Evolutionary conservation across 2,113 vertebrate species (phyloP).

Genomic region (Narcine bancroftii): DNA sequence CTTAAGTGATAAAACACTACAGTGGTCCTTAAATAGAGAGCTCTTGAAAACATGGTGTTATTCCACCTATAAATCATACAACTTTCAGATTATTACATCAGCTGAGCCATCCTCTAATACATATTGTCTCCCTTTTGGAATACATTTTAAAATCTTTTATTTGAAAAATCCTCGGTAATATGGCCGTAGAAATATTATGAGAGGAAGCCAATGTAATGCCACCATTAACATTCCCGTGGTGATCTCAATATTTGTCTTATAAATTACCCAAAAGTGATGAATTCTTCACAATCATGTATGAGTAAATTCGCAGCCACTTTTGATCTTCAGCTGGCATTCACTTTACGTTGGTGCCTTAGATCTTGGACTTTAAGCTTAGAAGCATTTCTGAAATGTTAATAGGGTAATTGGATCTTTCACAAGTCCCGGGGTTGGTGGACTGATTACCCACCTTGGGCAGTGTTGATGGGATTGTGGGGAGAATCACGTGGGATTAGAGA

Average conservation of each 20-base stretch:
- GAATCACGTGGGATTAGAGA: too few relatives aligned
- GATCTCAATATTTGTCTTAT: neutral
- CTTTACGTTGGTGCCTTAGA: neutral
- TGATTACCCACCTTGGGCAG: too few relatives aligned
- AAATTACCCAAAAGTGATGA: neutral
- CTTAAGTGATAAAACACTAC: conserved; percentile 2
- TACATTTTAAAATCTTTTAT: neutral
- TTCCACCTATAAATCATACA: neutral
- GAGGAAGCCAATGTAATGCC: neutral
- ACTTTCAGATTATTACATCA: neutral
- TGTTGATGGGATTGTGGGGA: too few relatives aligned
- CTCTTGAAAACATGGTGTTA: neutral
- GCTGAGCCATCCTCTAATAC: neutral
- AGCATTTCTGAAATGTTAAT: neutral
- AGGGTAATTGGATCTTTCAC: too few relatives aligned
- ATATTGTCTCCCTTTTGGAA: neutral
- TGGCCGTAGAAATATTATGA: too few relatives aligned
- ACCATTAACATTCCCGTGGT: neutral
- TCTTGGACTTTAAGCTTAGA: too few relatives aligned
- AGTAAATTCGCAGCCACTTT: too few relatives aligned
- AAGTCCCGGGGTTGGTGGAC: too few relatives aligned
- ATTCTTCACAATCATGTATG: neutral
- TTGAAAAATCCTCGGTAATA: neutral
- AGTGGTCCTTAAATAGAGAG: neutral
- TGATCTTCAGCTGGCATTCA: too few relatives aligned